Conservation (phyloP, 2,113 vertebrate species). For the Myrmecobius fasciatus region DNA sequence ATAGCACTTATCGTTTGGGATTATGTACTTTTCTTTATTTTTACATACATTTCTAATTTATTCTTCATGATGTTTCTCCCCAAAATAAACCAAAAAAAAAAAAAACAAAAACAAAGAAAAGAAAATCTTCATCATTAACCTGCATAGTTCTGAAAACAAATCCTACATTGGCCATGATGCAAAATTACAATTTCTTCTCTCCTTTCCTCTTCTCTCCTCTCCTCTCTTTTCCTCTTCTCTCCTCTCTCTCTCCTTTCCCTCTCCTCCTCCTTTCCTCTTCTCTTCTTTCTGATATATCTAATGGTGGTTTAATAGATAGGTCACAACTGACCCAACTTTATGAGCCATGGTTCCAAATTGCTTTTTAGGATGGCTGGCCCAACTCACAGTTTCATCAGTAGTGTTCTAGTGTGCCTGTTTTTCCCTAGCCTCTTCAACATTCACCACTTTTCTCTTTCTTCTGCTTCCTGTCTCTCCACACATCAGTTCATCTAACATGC, state of each 20-base stretch:
- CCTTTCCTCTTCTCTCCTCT: too few species aligned
- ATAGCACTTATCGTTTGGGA: background rate
- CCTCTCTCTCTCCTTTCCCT: too few species aligned
- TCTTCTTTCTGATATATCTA: background rate
- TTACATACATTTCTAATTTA: too few species aligned
- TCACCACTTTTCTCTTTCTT: background rate
- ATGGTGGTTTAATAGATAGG: background rate
- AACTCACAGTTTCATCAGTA: background rate
- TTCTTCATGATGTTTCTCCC: too few species aligned
- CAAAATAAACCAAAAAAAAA: too few species aligned
- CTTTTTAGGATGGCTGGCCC: background rate
- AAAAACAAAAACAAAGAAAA: too few species aligned
- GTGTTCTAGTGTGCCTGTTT: background rate
- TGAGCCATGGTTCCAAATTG: background rate
- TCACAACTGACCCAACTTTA: background rate
- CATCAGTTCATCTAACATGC: background rate
- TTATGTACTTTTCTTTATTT: too few species aligned
- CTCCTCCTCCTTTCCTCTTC: too few species aligned
- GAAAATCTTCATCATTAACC: too few species aligned
- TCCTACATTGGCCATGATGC: background rate
- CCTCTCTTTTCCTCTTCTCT: too few species aligned
- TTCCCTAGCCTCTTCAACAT: background rate
- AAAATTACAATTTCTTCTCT: background rate
- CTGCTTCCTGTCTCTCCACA: background rate
- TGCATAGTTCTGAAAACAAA: background rate